These are phyloP conservation scores for Lepus americanus DNA, from an alignment of 2,113 vertebrate genomes.

Conservation along the genomic window DNA sequence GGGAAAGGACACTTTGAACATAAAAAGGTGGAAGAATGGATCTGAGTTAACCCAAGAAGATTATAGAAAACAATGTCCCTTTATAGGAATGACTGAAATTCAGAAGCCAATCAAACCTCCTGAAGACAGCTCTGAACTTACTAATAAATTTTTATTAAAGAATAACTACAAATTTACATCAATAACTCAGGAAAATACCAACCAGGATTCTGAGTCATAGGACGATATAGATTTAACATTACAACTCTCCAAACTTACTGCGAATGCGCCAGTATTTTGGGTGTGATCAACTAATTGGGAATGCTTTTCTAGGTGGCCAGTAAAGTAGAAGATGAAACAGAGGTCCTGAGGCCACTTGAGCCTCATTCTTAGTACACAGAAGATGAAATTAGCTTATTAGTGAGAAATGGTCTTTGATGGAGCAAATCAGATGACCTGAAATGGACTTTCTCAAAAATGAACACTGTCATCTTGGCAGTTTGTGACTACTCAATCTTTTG, in stretches of 20 bases:
- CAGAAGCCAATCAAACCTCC: background rate
- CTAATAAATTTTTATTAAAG: conserved; percentile 97
- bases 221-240: conserved; percentile 95
- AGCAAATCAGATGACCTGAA: conserved; percentile 94
- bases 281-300: conserved; percentile 84
- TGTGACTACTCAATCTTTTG: conserved; percentile 82
- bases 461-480: conserved; percentile 82
- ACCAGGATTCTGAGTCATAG: conserved; percentile 96
- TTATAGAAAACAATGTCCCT: conserved; percentile 95
- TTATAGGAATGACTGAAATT: conserved; percentile 90
- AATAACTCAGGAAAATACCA: conserved; percentile 97
- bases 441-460: conserved; percentile 91
- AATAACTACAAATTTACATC: conserved; percentile 95
- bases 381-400: conserved; percentile 92
- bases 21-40: background rate
- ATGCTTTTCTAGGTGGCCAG: conserved; percentile 89
- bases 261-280: conserved; percentile 94
- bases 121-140: conserved; percentile 94
- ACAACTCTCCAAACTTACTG: conserved; percentile 93
- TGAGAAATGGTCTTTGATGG: conserved; percentile 93
- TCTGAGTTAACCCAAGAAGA: conserved; percentile 98
- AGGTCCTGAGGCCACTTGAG: conserved; percentile 82
- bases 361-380: conserved; percentile 91
- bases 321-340: conserved; percentile 88
- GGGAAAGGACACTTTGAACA: background rate